Evolutionary conservation across 2,113 vertebrate species (phyloP).

Genomic region (Emydura subglobosa): DNA sequence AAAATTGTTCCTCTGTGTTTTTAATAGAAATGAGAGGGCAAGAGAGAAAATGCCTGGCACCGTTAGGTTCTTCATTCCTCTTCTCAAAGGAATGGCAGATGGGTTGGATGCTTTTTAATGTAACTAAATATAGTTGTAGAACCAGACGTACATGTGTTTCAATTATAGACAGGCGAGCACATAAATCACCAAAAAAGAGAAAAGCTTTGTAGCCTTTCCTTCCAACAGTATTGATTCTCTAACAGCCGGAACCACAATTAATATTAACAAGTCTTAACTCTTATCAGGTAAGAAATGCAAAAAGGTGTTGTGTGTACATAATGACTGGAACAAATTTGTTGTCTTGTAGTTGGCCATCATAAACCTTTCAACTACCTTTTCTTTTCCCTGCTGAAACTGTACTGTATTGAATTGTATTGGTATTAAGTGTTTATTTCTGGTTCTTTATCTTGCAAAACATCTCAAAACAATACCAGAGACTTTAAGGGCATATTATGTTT

Average conservation of each 20-base stretch:
- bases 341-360: background rate
- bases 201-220: background rate
- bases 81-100: accelerated
- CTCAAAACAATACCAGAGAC: background rate
- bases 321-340: background rate
- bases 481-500: background rate
- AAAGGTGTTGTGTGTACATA: background rate
- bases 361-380: constrained; percentile 14
- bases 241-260: background rate
- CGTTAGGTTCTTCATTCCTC: background rate
- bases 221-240: background rate
- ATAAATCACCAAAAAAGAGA: background rate
- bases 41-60: background rate
- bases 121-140: background rate
- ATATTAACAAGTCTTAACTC: constrained; percentile 24
- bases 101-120: background rate
- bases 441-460: background rate
- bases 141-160: background rate
- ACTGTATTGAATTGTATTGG: constrained; percentile 10
- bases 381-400: background rate
- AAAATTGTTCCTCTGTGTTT: background rate
- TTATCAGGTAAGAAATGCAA: background rate
- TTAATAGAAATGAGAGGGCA: background rate
- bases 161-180: background rate
- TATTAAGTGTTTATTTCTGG: background rate